Evolutionary conservation across 2,888 invertebrate species (phyloP), one percentile per base, ranked within the genome.

Genomic region (Aelia acuminata): DNA sequence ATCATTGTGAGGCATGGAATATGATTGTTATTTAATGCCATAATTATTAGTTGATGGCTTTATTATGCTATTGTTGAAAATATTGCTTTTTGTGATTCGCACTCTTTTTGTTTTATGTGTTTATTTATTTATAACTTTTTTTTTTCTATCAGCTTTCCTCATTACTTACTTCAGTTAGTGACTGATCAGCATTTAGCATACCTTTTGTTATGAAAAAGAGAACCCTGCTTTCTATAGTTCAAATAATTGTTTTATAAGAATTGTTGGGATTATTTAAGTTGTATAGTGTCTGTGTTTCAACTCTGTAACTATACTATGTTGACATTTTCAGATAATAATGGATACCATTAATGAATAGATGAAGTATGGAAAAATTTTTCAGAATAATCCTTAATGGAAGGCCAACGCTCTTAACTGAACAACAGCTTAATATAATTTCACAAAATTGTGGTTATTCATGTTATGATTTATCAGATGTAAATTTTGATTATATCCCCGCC

Each of bases 271-370:
- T 70, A 70, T 18, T 15, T 70, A 35, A 35, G 20, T 1, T 70
- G 43, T 7, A 70, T 35, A 26, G 1, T 8, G 35, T 70, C 11
- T 26, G 63, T 70, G 63, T 70, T 35, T 70, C 31, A 70, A 70
- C 15, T 70, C 63, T 70, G 63, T 70, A 35, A 70, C 63, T 35
- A 70, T 70, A 35, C 35, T 20, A 7, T 70, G 18, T 35, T 70
- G 35, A 70, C 63, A 70, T 70, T 80, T 80, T 80, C 80, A 80
- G 80, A n/a, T 75, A n/a, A 80, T 80, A 80, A 80, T 80, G 80
- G 80, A 80, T 80, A 43, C 43, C 39, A n/a, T 80, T n/a, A 80
- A 11, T n/a, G 43, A 43, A 80, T 80, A 80, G 80, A 39, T 47
- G 80, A 80, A 80, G 43, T 47, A 80, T 80, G 80, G 80, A 80